A percentile compares a stretch with the other conserved stretches of the same genome.
Evolutionary conservation across 1,140 invertebrate genomes (phyloP).

Genomic region (Sminthurides bifidus): DNA sequence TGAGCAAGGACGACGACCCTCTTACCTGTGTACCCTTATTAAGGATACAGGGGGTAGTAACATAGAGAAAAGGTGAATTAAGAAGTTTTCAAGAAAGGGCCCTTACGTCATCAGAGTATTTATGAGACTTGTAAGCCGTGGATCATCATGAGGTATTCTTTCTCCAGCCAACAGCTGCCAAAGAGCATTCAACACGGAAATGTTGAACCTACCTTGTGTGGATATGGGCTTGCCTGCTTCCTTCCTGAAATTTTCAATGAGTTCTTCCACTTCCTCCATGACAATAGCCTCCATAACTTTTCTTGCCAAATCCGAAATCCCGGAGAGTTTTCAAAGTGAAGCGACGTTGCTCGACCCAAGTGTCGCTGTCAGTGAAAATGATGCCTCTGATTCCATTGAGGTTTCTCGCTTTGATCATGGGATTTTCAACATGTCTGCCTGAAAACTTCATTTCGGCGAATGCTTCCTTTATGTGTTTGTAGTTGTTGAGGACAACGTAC

Average conservation of each 20-base stretch:
- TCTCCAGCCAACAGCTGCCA: slow-evolving; percentile 16
- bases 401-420: neutral
- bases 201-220: slow-evolving; percentile 5
- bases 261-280: slow-evolving; percentile 32
- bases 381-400: neutral
- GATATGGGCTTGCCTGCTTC: slow-evolving; percentile 5
- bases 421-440: neutral
- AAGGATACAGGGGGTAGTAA: neutral
- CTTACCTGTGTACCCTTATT: neutral
- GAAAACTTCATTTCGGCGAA: neutral
- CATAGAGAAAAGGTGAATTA: neutral
- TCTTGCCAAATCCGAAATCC: slow-evolving; percentile 38
- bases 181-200: slow-evolving; percentile 15
- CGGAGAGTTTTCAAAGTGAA: slow-evolving; percentile 1
- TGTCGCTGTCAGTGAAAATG: neutral
- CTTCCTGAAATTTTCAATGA: slow-evolving; percentile 3
- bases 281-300: slow-evolving; percentile 34
- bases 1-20: neutral
- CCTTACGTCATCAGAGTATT: neutral
- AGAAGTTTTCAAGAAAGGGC: neutral
- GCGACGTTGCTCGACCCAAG: neutral
- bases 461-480: slow-evolving; percentile 11
- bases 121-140: slow-evolving; percentile 2
- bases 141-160: slow-evolving; percentile 3
- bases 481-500: slow-evolving; percentile 8